Evolutionary conservation across 2,797 vertebrate genomes (phyloP).

Genomic region (Xiphophorus birchmanni): DNA sequence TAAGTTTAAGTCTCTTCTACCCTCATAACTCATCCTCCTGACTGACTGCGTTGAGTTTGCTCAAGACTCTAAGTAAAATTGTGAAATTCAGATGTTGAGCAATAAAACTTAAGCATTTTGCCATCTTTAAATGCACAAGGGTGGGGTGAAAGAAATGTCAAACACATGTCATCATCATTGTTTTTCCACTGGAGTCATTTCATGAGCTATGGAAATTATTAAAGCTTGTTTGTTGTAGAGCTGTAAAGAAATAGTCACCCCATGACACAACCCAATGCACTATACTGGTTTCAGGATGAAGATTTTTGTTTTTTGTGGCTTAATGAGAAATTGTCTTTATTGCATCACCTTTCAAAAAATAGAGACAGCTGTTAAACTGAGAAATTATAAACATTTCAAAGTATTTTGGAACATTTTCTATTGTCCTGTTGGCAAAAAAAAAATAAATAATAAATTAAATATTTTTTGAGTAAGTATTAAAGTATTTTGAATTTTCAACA

Average conservation of each 20-base stretch:
- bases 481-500: not conserved
- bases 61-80: not conserved
- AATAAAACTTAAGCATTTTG: conserved; percentile 14
- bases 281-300: not conserved
- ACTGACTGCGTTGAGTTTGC: conserved; percentile 10
- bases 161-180: conserved; percentile 20
- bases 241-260: not conserved
- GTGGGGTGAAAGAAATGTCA: conserved; percentile 1
- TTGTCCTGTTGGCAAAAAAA: not conserved
- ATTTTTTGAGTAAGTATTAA: not conserved
- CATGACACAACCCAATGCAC: not conserved
- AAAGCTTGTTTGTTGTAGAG: conserved; percentile 13
- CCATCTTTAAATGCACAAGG: not conserved
- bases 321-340: not conserved
- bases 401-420: not conserved
- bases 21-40: not conserved
- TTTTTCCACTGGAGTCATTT: conserved; percentile 32
- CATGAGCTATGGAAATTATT: conserved; percentile 32
- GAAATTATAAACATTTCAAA: not conserved
- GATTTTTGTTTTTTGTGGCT: not conserved
- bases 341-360: not conserved
- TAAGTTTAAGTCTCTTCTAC: not conserved
- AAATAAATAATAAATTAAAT: not conserved
- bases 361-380: not conserved
- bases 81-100: conserved; percentile 16